phyloP scores from a whole-genome alignment of 2,113 vertebrate species.

The Otus sunia region DNA sequence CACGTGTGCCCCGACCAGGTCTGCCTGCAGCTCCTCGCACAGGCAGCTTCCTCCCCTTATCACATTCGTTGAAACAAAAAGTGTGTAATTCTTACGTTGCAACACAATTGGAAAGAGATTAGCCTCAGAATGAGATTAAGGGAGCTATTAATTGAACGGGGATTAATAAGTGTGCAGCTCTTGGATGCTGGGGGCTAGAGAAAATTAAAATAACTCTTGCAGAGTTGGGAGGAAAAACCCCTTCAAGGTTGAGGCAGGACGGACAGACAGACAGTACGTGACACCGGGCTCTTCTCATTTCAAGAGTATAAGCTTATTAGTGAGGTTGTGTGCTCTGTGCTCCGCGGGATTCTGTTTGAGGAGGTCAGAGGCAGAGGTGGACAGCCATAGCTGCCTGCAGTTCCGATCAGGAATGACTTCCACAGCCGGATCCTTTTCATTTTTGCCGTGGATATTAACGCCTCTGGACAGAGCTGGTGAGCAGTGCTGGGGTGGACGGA shows the following conservation, averaged over 20 bases:
- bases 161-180: neutral
- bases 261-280: neutral
- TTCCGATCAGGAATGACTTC: neutral
- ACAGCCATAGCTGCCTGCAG: neutral
- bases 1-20: fast-evolving
- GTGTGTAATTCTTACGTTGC: neutral
- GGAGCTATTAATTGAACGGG: neutral
- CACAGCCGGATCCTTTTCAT: neutral
- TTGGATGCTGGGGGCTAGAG: neutral
- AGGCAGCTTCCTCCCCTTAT: neutral
- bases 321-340: neutral
- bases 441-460: neutral
- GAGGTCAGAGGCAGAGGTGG: neutral
- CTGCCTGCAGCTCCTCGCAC: neutral
- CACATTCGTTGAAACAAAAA: neutral
- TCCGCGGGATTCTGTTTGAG: neutral
- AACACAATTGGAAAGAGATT: neutral
- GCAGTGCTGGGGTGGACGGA: neutral
- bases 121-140: neutral
- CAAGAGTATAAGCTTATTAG: neutral
- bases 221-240: neutral
- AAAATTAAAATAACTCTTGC: neutral
- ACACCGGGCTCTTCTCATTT: neutral
- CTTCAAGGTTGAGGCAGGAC: neutral
- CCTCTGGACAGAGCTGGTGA: neutral